Base-by-base conservation (phyloP, 1,140 invertebrate species). In the Paralvinella palmiformis region DNA sequence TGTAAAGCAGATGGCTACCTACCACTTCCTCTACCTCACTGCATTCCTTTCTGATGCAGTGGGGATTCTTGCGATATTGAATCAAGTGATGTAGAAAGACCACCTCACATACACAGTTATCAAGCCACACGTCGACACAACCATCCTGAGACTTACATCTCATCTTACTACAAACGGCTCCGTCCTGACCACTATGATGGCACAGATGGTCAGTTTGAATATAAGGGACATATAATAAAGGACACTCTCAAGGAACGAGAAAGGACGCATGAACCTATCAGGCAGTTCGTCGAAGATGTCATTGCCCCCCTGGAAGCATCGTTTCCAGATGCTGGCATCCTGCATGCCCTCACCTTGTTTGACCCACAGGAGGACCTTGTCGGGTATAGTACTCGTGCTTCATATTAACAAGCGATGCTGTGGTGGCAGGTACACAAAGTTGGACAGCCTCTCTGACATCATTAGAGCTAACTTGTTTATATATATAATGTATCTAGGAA, bases 351-450 rank as follows among this genome's bases (percentile, higher is more conserved):
- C 0, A 52, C 48, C 48, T 29, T 22, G 48, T 52, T 52, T 15
- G 48, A 52, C 48, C 48, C 37, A 44, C 37, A 52, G 48, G 48
- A 52, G 15, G 48, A 52, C 48, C 48, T 20, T 52, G 48, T 5
- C 48, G 31, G 48, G 48, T 20, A 52, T 15, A 52, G 48, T 52
- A 52, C 48, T 22, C 20, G 27, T n/a, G n/a, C n/a, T 0, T 1
- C 45, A 22, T 7, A 27, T 52, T 7, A 52, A 27, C 48, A 20
- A 20, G 48, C 48, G 15, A 20, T 22, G 20, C 15, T 52, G 2
- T 52, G 48, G 6, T 20, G 20, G 17, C 48, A 52, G 48, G 48
- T 52, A 52, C 48, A 52, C 24, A 29, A 29, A 52, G 48, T 27
- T 52, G 10, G n/a, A 20, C 48, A 52, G 17, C 48, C 0, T 52